A percentile compares a stretch with the other conserved stretches of the same genome.
These are phyloP conservation scores for Chanos chanos DNA, from an alignment of 2,797 vertebrate genomes.

Conservation along the genomic window DNA sequence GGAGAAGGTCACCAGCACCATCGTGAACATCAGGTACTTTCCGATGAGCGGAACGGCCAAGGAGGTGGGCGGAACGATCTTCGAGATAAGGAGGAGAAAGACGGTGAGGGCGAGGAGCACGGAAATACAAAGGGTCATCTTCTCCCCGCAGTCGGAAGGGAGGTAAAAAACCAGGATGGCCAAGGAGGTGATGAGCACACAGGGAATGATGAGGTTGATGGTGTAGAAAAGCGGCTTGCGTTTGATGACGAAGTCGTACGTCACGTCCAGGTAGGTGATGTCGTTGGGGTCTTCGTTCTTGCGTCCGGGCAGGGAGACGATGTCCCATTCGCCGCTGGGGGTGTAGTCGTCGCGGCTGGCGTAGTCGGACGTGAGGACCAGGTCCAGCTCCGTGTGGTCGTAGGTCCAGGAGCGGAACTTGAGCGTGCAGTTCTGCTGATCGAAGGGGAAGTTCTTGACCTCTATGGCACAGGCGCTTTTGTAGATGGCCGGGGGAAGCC, in stretches of 20 bases:
- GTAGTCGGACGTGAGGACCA: slow-evolving; percentile 73
- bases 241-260: slow-evolving; percentile 76
- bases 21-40: slow-evolving; percentile 82
- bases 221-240: slow-evolving; percentile 79
- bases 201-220: slow-evolving; percentile 78
- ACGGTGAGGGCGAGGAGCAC: slow-evolving; percentile 79
- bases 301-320: slow-evolving; percentile 72
- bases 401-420: slow-evolving; percentile 83
- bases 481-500: slow-evolving; percentile 80
- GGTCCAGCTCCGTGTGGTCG: slow-evolving; percentile 75
- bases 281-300: slow-evolving; percentile 75
- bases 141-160: slow-evolving; percentile 76
- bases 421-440: slow-evolving; percentile 80
- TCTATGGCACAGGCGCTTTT: slow-evolving; percentile 78
- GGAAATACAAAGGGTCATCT: slow-evolving; percentile 77
- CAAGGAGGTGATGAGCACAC: slow-evolving; percentile 75
- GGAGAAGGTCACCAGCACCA: slow-evolving; percentile 78
- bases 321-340: slow-evolving; percentile 79
- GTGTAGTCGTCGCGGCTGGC: slow-evolving; percentile 79
- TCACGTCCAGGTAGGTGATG: slow-evolving; percentile 74
- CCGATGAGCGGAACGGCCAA: slow-evolving; percentile 78
- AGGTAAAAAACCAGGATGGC: slow-evolving; percentile 79
- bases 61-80: slow-evolving; percentile 79
- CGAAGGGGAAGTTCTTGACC: slow-evolving; percentile 78
- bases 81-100: slow-evolving; percentile 78